Evolutionary conservation across 2,113 vertebrate species (phyloP).

Genomic region (Caranx melampygus): DNA sequence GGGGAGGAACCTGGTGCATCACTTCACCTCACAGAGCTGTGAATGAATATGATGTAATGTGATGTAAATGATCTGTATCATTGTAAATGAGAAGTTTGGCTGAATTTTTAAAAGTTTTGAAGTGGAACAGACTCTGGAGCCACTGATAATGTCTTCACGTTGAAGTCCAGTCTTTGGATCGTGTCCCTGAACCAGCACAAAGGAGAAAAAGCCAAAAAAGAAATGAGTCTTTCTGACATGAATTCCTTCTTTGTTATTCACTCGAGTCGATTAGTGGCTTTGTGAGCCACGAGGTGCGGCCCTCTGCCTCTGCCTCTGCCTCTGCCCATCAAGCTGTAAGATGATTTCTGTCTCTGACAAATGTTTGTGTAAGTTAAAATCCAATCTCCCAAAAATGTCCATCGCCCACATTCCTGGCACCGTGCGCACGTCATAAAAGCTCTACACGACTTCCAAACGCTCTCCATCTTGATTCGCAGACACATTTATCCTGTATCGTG

Average conservation of each 20-base stretch:
- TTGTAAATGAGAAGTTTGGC: neutral
- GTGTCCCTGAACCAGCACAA: neutral
- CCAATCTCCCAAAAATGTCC: constrained; percentile 26
- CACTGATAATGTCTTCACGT: neutral
- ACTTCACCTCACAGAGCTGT: neutral
- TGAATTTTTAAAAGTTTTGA: neutral
- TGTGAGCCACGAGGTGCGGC: neutral
- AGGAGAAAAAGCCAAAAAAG: neutral
- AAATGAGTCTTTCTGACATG: neutral
- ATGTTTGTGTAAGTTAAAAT: constrained; percentile 14
- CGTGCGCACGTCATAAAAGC: neutral
- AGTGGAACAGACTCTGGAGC: too few species aligned
- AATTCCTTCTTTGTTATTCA: neutral
- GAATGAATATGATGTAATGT: neutral
- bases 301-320: neutral
- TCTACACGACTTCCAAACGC: neutral
- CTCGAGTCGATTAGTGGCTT: neutral
- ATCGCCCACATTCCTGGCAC: constrained; percentile 17
- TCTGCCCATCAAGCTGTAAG: neutral
- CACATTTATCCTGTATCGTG: neutral
- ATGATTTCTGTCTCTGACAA: constrained; percentile 15
- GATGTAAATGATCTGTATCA: neutral
- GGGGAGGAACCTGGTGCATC: neutral
- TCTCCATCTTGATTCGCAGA: neutral
- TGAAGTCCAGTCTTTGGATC: neutral